These are phyloP conservation scores for Drosophila ironensis DNA, from an alignment of 1,140 invertebrate species.

Conservation along the genomic window DNA sequence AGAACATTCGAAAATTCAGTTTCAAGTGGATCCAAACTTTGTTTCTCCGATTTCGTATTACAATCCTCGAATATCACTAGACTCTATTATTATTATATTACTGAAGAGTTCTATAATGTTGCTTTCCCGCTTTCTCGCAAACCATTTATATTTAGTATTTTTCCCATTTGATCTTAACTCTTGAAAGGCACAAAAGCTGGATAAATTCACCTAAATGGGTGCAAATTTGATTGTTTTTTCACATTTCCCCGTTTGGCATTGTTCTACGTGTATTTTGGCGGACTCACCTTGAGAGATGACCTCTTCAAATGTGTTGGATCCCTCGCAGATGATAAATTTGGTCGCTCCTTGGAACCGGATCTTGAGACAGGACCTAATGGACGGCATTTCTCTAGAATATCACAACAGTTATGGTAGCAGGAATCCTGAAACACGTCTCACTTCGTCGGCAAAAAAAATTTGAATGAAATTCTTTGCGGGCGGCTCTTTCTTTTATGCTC, in stretches of 20 bases:
- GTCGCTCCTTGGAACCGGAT: conserved; percentile 55
- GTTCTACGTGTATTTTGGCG: neutral
- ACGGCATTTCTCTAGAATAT: conserved; percentile 20
- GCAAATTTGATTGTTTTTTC: neutral
- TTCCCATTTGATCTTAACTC: too few relatives aligned
- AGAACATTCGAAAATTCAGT: too few relatives aligned
- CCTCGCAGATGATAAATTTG: conserved; percentile 39
- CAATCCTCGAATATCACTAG: too few relatives aligned
- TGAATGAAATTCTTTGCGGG: neutral
- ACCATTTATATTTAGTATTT: too few relatives aligned
- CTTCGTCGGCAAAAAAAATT: neutral
- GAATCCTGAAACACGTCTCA: neutral
- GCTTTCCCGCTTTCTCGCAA: too few relatives aligned
- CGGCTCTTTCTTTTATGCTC: neutral
- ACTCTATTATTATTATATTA: too few relatives aligned
- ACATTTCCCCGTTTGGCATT: too few relatives aligned
- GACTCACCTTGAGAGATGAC: conserved; percentile 57
- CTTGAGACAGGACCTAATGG: conserved; percentile 41
- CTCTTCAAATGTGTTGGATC: conserved; percentile 45
- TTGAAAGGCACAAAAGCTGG: too few relatives aligned
- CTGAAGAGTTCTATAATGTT: too few relatives aligned
- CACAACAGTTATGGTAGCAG: too few relatives aligned
- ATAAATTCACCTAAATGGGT: neutral
- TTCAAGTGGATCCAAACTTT: too few relatives aligned
- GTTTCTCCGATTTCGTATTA: too few relatives aligned